Conservation (phyloP, 2,888 invertebrate genomes). For the Dolomedes plantarius region DNA sequence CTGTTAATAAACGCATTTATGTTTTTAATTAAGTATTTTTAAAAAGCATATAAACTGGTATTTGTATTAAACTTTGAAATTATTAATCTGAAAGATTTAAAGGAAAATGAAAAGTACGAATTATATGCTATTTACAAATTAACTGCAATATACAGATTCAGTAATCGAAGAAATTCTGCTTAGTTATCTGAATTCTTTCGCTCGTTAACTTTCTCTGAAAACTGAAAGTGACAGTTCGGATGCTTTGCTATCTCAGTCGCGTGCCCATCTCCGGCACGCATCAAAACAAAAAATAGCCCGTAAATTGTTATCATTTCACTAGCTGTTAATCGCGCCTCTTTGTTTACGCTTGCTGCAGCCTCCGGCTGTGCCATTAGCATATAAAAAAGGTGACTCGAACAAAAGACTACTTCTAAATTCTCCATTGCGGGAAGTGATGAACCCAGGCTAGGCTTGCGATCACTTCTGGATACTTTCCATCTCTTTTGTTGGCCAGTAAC, state of each 20-base stretch:
- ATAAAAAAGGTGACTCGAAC: slow-evolving; percentile 14
- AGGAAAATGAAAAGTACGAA: no score
- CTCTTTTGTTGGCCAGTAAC: slow-evolving; percentile 61
- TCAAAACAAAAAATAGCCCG: background rate
- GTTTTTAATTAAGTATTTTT: no score
- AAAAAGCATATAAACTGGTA: no score
- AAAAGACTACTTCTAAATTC: slow-evolving; percentile 28
- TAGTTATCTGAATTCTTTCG: no score
- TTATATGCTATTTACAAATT: no score
- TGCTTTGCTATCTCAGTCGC: background rate
- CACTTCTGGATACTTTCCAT: slow-evolving; percentile 51
- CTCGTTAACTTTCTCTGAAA: no score
- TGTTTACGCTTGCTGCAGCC: background rate
- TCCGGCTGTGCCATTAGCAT: slow-evolving; percentile 46
- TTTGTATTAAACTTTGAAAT: no score
- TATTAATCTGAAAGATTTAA: no score
- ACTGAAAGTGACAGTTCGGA: background rate
- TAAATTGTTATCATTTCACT: background rate
- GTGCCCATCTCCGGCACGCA: background rate
- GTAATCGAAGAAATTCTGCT: no score
- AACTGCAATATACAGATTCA: no score
- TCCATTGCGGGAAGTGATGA: slow-evolving; percentile 24
- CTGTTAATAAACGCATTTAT: no score
- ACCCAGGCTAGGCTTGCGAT: background rate
- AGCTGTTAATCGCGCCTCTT: background rate